Percentiles rank a stretch among this genome's conserved stretches.
Evolutionary conservation across 2,797 vertebrate species (phyloP).

Genomic region (Limnodromus scolopaceus): DNA sequence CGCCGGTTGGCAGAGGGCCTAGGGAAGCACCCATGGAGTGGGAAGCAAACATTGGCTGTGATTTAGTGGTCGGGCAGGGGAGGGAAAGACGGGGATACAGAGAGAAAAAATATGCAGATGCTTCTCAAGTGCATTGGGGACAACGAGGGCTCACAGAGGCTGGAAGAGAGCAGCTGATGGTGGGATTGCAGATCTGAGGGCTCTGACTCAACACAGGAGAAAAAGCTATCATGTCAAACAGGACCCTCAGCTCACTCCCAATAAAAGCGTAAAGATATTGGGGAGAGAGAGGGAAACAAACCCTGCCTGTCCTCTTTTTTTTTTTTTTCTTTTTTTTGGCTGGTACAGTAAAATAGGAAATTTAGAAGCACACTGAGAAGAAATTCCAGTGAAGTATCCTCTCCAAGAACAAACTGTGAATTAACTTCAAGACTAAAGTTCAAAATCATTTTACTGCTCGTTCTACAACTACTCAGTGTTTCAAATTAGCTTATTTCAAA

Average conservation of each 20-base stretch:
- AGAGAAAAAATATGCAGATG: not conserved
- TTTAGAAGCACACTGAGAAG: not conserved
- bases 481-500: not conserved
- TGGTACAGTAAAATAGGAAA: not conserved
- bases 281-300: not conserved
- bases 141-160: not conserved
- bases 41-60: not conserved
- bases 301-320: not conserved
- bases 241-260: not conserved
- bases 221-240: not conserved
- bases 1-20: not conserved
- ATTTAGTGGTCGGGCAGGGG: not conserved
- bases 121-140: not conserved
- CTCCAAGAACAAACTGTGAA: not conserved
- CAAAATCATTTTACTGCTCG: not conserved
- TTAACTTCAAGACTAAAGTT: not conserved
- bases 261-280: not conserved
- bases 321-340: not conserved
- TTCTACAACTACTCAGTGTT: not conserved
- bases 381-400: not conserved
- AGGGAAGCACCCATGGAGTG: not conserved
- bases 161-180: not conserved
- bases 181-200: not conserved
- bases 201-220: not conserved
- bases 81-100: not conserved